phyloP scores from a whole-genome alignment of 2,113 vertebrate species.

The Hydrolagus affinis region DNA sequence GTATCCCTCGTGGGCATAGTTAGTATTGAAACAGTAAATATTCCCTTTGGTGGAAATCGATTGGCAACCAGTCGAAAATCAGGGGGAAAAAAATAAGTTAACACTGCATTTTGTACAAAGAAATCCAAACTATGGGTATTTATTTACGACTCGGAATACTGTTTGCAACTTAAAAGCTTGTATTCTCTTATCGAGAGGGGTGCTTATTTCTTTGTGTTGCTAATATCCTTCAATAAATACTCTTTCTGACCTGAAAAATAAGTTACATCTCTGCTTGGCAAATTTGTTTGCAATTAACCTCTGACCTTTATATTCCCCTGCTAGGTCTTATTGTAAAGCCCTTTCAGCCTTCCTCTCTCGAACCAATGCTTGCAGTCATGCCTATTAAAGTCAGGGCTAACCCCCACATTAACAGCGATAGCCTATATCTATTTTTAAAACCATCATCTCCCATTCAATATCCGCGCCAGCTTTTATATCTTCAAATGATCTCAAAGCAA shows the following conservation, averaged over 20 bases:
- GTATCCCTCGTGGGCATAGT: not conserved
- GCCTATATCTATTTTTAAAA: not conserved
- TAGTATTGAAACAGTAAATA: not conserved
- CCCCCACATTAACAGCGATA: not conserved
- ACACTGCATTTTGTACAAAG: not conserved
- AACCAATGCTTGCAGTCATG: not conserved
- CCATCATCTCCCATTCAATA: not conserved
- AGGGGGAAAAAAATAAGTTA: not conserved
- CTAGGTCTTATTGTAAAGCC: not conserved
- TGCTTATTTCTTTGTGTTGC: conserved; percentile 52
- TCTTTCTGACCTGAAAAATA: not conserved
- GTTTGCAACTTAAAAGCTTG: conserved; percentile 56
- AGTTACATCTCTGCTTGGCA: conserved; percentile 12
- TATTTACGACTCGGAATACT: conserved; percentile 46
- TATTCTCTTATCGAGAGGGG: conserved; percentile 43
- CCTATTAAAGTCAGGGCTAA: not conserved
- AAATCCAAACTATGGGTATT: conserved; percentile 50
- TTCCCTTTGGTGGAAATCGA: not conserved
- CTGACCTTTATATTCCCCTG: not conserved
- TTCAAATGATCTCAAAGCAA: too few relatives aligned
- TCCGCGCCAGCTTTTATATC: not conserved
- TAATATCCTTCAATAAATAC: conserved; percentile 38
- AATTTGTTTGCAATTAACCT: conserved; percentile 29
- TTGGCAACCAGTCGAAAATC: not conserved
- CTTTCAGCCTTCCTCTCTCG: conserved; percentile 1